Evolutionary conservation across 2,888 invertebrate species (phyloP), one percentile per base, ranked within the genome.

Genomic region (Trichacis sp.): DNA sequence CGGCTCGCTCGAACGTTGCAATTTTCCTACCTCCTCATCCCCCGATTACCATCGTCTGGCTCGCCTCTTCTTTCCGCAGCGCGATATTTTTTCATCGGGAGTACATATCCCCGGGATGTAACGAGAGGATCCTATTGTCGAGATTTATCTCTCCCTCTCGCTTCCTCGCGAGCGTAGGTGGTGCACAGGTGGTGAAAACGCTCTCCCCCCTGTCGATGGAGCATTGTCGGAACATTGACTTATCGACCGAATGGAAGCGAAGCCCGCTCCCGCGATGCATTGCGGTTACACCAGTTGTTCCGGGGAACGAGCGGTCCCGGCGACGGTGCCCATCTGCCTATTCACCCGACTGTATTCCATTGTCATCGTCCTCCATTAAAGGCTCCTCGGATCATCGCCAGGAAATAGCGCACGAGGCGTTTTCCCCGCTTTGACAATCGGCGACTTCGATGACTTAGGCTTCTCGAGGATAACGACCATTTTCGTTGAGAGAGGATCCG

Each of bases 161-260:
- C 65, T 53, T 24, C 17, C 49, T 46, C 12, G 36, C 50, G 40
- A 18, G n/a, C 36, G 46, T 38, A 51, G 61, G 55, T 56, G 55
- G 59, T 62, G 60, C 57, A 43, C 53, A 56, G 60, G 50, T 62
- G 40, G 60, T 46, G 42, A n/a, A n/a, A 45, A 50, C 14, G 30
- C 54, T 33, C 36, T 43, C 40, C 43, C 42, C 56, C 66, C 64
- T 52, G 58, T 66, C 70, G 69, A 71, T 66, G 51, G 48, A 53
- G 68, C 58, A 73, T 73, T 74, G 70, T 74, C 65, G 65, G 69
- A 73, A 68, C 72, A 72, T 73, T 73, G 73, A 72, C 72, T 74
- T 73, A 73, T 72, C 71, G 74, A 74, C 63, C 72, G 63, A 50
- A 54, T 58, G 69, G 68, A 69, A 69, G 68, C 68, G 40, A 64